Evolutionary conservation across 2,113 vertebrate species (phyloP).

Genomic region (Antechinus stuartii): DNA sequence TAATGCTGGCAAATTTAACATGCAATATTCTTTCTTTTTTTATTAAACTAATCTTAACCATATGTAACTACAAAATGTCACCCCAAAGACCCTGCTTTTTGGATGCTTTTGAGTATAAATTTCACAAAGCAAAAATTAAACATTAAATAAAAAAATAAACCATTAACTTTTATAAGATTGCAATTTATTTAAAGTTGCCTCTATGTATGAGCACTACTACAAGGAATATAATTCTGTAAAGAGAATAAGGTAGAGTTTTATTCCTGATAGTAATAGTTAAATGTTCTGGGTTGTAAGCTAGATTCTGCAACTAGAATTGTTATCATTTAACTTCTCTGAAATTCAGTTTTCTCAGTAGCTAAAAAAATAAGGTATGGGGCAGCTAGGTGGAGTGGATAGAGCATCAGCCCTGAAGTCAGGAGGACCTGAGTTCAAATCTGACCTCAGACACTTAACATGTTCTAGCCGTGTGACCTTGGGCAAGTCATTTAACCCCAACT

Average conservation of each 20-base stretch:
- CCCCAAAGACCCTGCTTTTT: constrained; percentile 5
- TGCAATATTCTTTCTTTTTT: background rate
- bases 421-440: no score
- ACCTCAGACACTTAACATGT: no score
- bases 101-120: constrained; percentile 30
- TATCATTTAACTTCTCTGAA: background rate
- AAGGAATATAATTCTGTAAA: constrained; percentile 31
- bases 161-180: constrained; percentile 41
- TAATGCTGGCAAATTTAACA: constrained; percentile 1
- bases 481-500: no score
- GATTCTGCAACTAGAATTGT: background rate
- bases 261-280: constrained; percentile 10
- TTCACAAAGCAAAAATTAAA: constrained; percentile 56
- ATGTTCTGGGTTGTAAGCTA: background rate
- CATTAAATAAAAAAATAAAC: constrained; percentile 42
- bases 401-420: no score
- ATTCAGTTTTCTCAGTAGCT: background rate
- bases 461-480: no score
- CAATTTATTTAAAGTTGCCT: constrained; percentile 17
- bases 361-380: background rate
- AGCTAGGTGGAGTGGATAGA: no score
- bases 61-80: constrained; percentile 39
- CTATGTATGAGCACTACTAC: constrained; percentile 21
- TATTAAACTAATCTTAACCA: constrained; percentile 9
- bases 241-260: constrained; percentile 13